phyloP scores from a whole-genome alignment of 2,888 invertebrate genomes.

The Acanthosepion pharaonis region DNA sequence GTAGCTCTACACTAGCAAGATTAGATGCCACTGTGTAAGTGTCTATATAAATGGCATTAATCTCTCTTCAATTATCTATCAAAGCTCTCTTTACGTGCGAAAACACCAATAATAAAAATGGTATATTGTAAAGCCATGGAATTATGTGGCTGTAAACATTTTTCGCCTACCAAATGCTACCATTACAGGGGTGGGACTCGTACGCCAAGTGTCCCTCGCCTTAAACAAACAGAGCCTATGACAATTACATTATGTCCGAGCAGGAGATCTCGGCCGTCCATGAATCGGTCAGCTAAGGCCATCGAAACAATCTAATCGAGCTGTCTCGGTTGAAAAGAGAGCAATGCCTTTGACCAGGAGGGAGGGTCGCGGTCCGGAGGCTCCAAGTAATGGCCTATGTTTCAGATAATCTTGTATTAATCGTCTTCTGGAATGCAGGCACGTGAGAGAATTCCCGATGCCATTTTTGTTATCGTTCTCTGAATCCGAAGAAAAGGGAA shows the following conservation, averaged over 20 bases:
- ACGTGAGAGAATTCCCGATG: neutral
- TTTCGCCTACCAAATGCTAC: neutral
- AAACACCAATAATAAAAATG: neutral
- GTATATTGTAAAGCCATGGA: neutral
- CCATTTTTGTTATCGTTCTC: neutral
- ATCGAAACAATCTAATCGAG: neutral
- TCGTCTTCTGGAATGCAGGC: conserved; percentile 2
- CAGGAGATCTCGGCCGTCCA: neutral
- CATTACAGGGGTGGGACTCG: neutral
- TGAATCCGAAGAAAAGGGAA: neutral
- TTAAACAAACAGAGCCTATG: neutral
- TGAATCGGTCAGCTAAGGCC: neutral
- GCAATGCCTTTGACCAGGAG: neutral
- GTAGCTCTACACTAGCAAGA: neutral
- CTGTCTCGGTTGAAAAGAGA: neutral
- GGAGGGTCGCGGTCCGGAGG: neutral
- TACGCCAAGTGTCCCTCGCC: neutral
- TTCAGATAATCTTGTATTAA: neutral
- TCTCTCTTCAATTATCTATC: neutral
- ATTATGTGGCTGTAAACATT: rapidly evolving
- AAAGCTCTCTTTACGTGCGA: neutral
- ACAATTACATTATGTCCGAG: neutral
- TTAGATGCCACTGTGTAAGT: neutral
- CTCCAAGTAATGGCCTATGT: no score
- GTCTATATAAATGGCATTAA: neutral